Conservation (phyloP, 2,113 vertebrate genomes). For the Myotis lucifugus region DNA sequence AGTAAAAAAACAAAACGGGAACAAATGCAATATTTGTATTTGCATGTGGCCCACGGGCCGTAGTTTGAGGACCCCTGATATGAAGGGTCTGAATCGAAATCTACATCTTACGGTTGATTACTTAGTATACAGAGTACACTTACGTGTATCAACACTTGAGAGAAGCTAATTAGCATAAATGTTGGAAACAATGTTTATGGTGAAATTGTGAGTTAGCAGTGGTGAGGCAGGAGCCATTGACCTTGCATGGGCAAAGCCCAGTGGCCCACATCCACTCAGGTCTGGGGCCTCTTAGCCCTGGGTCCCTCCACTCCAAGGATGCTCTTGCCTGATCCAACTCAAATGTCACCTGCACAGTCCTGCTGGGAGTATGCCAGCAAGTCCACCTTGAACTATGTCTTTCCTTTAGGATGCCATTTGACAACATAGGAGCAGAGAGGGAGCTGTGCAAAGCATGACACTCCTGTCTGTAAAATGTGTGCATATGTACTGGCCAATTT, state of each 20-base stretch:
- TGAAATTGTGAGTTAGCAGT: not conserved
- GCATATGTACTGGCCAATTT: not conserved
- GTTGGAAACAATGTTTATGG: not conserved
- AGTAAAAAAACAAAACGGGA: too few species aligned
- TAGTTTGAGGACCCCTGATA: too few species aligned
- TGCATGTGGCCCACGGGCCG: too few species aligned
- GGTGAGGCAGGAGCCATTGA: not conserved
- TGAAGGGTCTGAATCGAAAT: not conserved
- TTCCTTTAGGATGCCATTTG: not conserved
- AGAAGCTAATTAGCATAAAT: not conserved
- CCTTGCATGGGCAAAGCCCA: not conserved
- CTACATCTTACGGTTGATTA: not conserved
- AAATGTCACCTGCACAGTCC: not conserved
- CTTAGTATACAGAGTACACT: not conserved
- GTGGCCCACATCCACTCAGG: not conserved
- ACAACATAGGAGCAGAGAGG: accelerated
- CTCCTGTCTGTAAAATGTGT: not conserved
- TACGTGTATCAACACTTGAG: not conserved
- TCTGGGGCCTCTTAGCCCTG: not conserved
- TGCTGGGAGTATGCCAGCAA: not conserved
- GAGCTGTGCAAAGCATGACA: accelerated
- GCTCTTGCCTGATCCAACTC: not conserved
- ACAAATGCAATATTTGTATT: too few species aligned
- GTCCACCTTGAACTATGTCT: not conserved
- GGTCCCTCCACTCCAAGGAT: not conserved